A percentile compares a stretch with the other conserved stretches of the same genome.
phyloP scores from a whole-genome alignment of 2,797 vertebrate species.

The Pantherophis vulpinus region DNA sequence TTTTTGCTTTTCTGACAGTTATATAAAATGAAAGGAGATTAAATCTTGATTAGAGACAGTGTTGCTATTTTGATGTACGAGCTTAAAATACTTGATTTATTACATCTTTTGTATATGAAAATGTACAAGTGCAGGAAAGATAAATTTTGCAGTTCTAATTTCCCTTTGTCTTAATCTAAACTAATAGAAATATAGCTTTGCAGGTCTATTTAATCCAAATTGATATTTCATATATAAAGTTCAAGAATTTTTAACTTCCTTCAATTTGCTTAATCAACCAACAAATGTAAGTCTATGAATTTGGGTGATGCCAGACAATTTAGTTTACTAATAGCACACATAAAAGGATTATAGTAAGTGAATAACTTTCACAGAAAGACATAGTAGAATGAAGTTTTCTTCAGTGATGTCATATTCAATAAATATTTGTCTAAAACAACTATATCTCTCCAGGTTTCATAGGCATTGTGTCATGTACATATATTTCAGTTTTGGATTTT shows the following conservation, averaged over 20 bases:
- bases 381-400: background rate
- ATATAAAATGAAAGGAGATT: slow-evolving; percentile 14
- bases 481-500: background rate
- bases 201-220: background rate
- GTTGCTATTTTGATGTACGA: background rate
- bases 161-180: too few relatives aligned
- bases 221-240: background rate
- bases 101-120: slow-evolving; percentile 1
- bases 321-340: background rate
- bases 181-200: background rate
- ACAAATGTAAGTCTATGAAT: background rate
- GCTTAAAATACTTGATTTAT: slow-evolving; percentile 20
- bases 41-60: slow-evolving; percentile 12
- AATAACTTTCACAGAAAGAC: background rate
- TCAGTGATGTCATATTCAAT: background rate
- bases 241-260: background rate
- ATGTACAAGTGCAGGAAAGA: background rate
- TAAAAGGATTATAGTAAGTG: background rate
- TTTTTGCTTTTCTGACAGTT: background rate
- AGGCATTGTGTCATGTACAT: background rate
- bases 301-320: background rate
- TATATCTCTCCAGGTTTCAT: background rate
- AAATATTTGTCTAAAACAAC: background rate
- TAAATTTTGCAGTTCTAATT: background rate
- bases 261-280: background rate